A percentile compares a stretch with the other conserved stretches of the same genome.
Conservation (phyloP, 2,888 invertebrate genomes). For the Temnothorax rugatulus region DNA sequence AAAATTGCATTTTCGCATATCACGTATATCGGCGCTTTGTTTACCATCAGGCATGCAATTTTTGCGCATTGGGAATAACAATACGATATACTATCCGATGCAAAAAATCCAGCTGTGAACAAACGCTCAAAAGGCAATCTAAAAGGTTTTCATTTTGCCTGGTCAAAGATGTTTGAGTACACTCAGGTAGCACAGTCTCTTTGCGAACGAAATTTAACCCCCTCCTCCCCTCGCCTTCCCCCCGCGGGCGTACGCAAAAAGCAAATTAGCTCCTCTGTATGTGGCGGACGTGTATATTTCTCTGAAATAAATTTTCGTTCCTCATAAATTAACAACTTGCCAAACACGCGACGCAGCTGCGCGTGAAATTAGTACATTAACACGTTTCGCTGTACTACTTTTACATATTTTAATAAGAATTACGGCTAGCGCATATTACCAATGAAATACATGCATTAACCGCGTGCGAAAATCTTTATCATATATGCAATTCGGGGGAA, state of each 20-base stretch:
- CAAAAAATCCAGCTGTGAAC: neutral
- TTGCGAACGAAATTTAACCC: slow-evolving; percentile 33
- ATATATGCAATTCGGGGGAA: neutral
- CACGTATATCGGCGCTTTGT: neutral
- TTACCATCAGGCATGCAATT: neutral
- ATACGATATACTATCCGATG: neutral
- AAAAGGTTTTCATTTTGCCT: neutral
- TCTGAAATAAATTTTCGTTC: slow-evolving; percentile 54
- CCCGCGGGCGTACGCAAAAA: slow-evolving; percentile 30
- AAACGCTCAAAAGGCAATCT: neutral
- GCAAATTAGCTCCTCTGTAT: slow-evolving; percentile 47
- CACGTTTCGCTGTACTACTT: slow-evolving; percentile 49
- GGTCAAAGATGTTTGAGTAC: slow-evolving; percentile 28
- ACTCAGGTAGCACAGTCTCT: slow-evolving; percentile 28
- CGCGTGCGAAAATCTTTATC: slow-evolving; percentile 40
- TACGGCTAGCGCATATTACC: slow-evolving; percentile 30
- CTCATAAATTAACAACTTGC: slow-evolving; percentile 43
- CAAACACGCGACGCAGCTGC: slow-evolving; percentile 53
- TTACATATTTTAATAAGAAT: slow-evolving; percentile 53
- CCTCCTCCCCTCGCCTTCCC: neutral
- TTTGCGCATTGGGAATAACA: neutral
- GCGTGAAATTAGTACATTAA: slow-evolving; percentile 56
- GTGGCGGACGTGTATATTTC: slow-evolving; percentile 38
- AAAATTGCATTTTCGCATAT: neutral
- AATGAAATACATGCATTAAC: slow-evolving; percentile 22